Base-by-base conservation (phyloP, 2,113 vertebrate genomes). In the Cochlearius cochlearius region DNA sequence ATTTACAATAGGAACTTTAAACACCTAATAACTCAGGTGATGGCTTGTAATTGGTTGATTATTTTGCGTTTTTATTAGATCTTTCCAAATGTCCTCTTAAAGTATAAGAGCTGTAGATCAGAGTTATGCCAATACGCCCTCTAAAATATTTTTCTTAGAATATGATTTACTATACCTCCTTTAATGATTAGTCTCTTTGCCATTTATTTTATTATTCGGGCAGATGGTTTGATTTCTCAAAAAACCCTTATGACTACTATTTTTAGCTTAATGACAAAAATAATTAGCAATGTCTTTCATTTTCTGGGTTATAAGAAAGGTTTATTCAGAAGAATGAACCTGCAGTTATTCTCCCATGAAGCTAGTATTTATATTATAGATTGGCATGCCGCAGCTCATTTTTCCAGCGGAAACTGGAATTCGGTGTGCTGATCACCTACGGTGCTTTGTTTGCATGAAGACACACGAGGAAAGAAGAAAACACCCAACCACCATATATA, bases 1-100 rank as follows among this genome's bases (percentile, higher is more conserved):
- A 89, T 93, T 92, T 89, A 74, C 56, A 91, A 23, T 8, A 34
- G 29, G 45, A 87, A 92, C 62, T 76, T 91, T 78, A 85, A 96
- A 68, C 25, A 82, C 43, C 60, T 60, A 78, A 47, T 81, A 75
- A 72, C 66, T 92, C 73, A 85, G 73, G 45, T 74, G 69, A 85
- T 87, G 69, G 56, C 30, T 90, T 85, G 74, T 49, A 84, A 84
- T 30, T 43, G 16, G 38, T 71, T 88, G 43, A 76, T 92, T 74
- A 67, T 47, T 29, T 71, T 87, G 16, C 5, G 1, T 27, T 89
- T 95, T 85, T 43, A 84, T 94, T 87, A 68, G 52, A 26, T 50
- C 52, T 84, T 91, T 77, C 64, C 41, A 77, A 69, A 91, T 30
- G 68, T 52, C 56, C 43, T 90, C 36, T 56, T 30, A 52, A 92